These are phyloP conservation scores for zebrafish (Danio rerio) DNA, from an alignment of 2,113 vertebrate species.

Conservation along the genomic window DNA sequence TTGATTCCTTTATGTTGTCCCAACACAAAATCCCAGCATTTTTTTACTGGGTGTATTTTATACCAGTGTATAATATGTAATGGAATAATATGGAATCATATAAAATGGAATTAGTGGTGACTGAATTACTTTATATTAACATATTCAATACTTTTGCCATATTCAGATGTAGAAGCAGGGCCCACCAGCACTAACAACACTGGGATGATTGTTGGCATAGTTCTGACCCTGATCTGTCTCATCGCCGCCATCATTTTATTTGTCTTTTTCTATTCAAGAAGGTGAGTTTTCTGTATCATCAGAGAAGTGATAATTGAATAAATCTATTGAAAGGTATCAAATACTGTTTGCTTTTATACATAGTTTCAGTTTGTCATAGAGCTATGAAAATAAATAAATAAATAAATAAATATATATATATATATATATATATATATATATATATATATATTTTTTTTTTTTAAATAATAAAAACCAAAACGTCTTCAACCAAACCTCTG, in stretches of 20 bases:
- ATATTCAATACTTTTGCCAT: not conserved
- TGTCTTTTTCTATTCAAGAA: slow-evolving; percentile 79
- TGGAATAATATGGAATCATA: not conserved
- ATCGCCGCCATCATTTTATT: slow-evolving; percentile 65
- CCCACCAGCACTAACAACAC: not conserved
- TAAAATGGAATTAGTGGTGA: not conserved
- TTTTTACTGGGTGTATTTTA: too few relatives aligned
- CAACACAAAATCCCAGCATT: too few relatives aligned
- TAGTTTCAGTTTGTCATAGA: too few relatives aligned
- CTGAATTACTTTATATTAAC: not conserved
- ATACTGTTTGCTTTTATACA: too few relatives aligned
- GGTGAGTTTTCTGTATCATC: slow-evolving; percentile 61
- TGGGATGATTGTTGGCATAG: not conserved
- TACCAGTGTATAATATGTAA: too few relatives aligned
- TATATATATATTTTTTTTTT: too few relatives aligned
- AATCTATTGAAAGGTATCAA: not conserved
- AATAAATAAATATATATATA: too few relatives aligned
- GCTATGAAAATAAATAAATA: too few relatives aligned
- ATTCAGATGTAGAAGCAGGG: not conserved
- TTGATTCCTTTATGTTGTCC: too few relatives aligned
- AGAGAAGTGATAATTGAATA: not conserved
- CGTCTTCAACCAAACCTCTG: too few relatives aligned
- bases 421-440: too few relatives aligned
- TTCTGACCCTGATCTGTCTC: slow-evolving; percentile 44
- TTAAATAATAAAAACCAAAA: too few relatives aligned